phyloP scores from a whole-genome alignment of 2,113 vertebrate species.

The Dolichallabes microphthalmus region DNA sequence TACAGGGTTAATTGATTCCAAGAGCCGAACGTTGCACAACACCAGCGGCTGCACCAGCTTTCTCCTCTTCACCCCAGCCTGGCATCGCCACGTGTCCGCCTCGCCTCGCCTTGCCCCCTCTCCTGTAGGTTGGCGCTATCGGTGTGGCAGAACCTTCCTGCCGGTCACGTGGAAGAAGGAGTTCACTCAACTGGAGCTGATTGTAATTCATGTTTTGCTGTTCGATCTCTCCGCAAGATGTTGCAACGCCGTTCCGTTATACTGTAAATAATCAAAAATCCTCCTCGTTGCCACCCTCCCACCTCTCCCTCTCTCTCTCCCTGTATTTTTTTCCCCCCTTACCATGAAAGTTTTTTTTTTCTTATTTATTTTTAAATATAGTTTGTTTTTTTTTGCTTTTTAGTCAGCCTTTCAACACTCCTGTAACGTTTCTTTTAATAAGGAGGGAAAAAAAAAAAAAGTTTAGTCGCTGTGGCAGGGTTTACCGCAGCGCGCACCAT shows the following conservation, averaged over 20 bases:
- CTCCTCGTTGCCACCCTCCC: conserved; percentile 54
- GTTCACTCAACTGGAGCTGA: conserved; percentile 70
- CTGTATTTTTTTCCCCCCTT: conserved; percentile 24
- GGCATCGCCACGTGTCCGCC: conserved; percentile 55
- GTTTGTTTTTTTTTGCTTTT: not conserved
- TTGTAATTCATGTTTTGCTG: conserved; percentile 64
- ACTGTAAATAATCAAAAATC: conserved; percentile 67
- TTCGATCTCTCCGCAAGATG: conserved; percentile 58
- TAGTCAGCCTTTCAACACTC: not conserved
- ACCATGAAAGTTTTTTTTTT: conserved; percentile 13
- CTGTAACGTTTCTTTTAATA: not conserved
- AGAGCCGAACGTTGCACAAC: conserved; percentile 87
- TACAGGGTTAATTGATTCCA: conserved; percentile 93
- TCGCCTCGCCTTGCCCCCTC: conserved; percentile 56
- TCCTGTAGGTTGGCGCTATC: conserved; percentile 61
- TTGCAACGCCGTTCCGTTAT: conserved; percentile 67
- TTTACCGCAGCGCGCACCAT: conserved; percentile 26
- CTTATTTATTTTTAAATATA: conserved; percentile 25
- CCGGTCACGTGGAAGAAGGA: conserved; percentile 61
- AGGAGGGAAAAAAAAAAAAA: not conserved
- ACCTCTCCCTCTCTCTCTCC: conserved; percentile 49
- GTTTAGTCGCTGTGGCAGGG: conserved; percentile 38
- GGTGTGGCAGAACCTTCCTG: conserved; percentile 62
- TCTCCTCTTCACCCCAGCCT: conserved; percentile 28
- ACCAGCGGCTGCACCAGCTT: conserved; percentile 59